Percentiles rank a stretch among this genome's conserved stretches.
phyloP scores from a whole-genome alignment of 2,888 invertebrate species.

The Eupithecia insigniata region DNA sequence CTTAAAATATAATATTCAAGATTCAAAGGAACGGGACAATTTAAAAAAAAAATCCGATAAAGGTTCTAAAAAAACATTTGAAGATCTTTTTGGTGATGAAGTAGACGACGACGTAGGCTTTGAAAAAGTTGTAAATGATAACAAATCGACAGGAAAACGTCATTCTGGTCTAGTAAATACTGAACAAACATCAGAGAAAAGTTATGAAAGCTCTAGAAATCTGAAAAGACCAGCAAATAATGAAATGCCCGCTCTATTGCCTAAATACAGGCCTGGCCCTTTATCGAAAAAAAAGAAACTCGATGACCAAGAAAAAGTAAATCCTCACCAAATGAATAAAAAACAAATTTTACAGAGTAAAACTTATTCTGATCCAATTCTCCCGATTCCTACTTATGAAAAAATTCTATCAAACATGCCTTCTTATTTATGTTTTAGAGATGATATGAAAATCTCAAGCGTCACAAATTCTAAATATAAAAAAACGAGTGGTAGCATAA shows the following conservation, averaged over 20 bases:
- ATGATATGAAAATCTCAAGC: not conserved
- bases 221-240: constrained; percentile 6
- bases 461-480: not conserved
- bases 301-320: not conserved
- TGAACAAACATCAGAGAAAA: not conserved
- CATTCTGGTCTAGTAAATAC: not conserved
- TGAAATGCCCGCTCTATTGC: not conserved
- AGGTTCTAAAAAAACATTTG: not conserved
- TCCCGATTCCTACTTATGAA: constrained; percentile 64
- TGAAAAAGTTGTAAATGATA: not conserved
- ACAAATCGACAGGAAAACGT: not conserved
- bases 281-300: constrained; percentile 2
- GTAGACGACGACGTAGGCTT: not conserved
- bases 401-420: constrained; percentile 41
- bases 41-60: not conserved
- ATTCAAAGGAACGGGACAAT: not conserved
- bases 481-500: not conserved
- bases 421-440: not conserved
- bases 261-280: not conserved
- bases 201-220: not conserved
- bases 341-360: constrained; percentile 12
- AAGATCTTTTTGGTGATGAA: not conserved
- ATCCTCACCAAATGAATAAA: constrained; percentile 4
- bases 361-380: constrained; percentile 65
- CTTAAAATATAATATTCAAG: not conserved